Percentiles rank a stretch among this genome's conserved stretches.
Evolutionary conservation across 2,797 vertebrate genomes (phyloP).

Genomic region (Emys orbicularis): DNA sequence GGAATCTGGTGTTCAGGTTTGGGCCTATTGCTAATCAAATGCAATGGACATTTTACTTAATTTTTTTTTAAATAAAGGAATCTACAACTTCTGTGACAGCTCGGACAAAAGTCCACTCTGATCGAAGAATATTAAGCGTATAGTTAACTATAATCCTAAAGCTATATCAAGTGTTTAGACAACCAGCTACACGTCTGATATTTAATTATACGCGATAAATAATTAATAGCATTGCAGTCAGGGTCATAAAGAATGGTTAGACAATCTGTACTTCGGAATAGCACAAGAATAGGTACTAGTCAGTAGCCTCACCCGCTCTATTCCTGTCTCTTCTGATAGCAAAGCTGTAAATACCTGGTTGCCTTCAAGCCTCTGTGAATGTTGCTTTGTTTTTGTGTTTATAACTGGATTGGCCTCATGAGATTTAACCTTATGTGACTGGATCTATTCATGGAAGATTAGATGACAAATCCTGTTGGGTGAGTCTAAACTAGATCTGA

Average conservation of each 20-base stretch:
- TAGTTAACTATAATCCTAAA: neutral
- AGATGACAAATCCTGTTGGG: conserved; percentile 57
- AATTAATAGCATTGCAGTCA: neutral
- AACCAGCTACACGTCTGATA: neutral
- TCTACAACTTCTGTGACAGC: neutral
- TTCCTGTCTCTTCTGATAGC: neutral
- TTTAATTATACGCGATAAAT: conserved; percentile 10
- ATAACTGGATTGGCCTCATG: neutral
- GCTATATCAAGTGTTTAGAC: neutral
- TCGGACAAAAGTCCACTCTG: neutral
- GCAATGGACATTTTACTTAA: neutral
- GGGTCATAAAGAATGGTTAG: neutral
- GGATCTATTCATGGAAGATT: conserved; percentile 36
- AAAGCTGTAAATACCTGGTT: neutral
- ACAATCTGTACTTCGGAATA: neutral
- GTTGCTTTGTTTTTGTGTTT: neutral
- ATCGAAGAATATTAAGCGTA: neutral
- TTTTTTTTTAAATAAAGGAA: neutral
- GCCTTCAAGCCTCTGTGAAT: neutral
- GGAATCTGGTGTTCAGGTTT: neutral
- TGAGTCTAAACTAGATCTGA: conserved; percentile 53
- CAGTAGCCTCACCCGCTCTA: neutral
- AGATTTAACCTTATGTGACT: conserved; percentile 39
- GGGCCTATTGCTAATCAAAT: neutral
- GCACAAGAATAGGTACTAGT: neutral